These are phyloP conservation scores for Manacus vitellinus DNA, from an alignment of 2,113 vertebrate species.

Conservation along the genomic window DNA sequence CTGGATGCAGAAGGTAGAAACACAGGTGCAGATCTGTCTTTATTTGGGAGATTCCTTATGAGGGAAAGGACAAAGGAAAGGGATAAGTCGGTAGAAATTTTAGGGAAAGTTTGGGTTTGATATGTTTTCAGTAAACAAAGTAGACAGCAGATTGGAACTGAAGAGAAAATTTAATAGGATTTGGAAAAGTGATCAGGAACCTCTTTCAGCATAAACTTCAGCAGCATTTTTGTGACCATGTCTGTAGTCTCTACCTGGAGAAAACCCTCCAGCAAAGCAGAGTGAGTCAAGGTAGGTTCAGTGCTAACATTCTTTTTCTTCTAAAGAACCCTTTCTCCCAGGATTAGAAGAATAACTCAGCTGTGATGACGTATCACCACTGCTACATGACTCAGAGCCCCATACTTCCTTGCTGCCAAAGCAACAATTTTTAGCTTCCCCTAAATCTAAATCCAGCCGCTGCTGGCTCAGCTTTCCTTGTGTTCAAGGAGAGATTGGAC, in stretches of 20 bases:
- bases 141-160: neutral
- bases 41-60: neutral
- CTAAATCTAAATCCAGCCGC: neutral
- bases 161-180: neutral
- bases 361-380: neutral
- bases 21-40: neutral
- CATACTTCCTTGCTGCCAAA: neutral
- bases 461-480: neutral
- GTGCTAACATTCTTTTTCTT: neutral
- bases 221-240: neutral
- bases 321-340: neutral
- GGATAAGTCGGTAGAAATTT: neutral
- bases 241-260: neutral
- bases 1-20: neutral
- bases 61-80: neutral
- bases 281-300: neutral
- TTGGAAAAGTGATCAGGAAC: neutral
- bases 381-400: fast-evolving
- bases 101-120: neutral
- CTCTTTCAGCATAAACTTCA: neutral
- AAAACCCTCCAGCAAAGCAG: neutral
- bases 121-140: neutral
- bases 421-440: neutral
- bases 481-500: neutral
- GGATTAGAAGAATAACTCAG: neutral